Base-by-base conservation (phyloP, 1,140 invertebrate species). In the Zaprionus camerounensis region DNA sequence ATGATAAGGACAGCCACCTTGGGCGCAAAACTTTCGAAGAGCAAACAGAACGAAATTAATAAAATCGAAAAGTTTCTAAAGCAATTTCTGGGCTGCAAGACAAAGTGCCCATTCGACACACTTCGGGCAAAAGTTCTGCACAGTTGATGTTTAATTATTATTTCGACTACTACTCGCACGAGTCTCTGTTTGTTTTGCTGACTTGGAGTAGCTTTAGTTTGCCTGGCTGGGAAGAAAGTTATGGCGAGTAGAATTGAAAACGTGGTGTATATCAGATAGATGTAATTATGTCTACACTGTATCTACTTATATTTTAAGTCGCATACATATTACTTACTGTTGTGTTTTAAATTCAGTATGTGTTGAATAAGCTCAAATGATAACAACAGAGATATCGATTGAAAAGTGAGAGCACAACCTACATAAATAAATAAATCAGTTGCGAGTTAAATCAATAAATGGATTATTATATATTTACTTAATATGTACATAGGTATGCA, bases 121-220 rank as follows among this genome's bases (percentile, higher is more conserved):
- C 41, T 46, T 46, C 34, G 12, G 15, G 5, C 3, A 7, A 34
- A 67, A 58, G 56, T 17, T 67, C 46, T 28, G n/a, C 7, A 24
- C 53, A 31, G 53, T 56, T 56, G 26, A 56, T 15, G n/a, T 56
- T 56, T 66, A 57, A 66, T 66, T 56, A 66, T 51, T 51, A 56
- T 56, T 56, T 56, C 22, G 22, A 46, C 41, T 46, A 46, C n/a
- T 17, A 46, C n/a, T 46, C n/a, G n/a, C 41, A 46, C 41, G 41
- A 56, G 53, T 56, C 20, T 56, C 46, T 24, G 20, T 51, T 51
- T 51, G 20, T 11, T 51, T 51, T 2, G 22, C 1, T 12, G 4
- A 12, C 9, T 20, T 3, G n/a, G 38, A 6, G 38, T 4, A n/a
- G 38, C 7, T n/a, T 15, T 5, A 24, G 46, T 11, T 20, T 24